These are phyloP conservation scores for Oxytorus armatus DNA, from an alignment of 2,888 invertebrate genomes.

Conservation along the genomic window DNA sequence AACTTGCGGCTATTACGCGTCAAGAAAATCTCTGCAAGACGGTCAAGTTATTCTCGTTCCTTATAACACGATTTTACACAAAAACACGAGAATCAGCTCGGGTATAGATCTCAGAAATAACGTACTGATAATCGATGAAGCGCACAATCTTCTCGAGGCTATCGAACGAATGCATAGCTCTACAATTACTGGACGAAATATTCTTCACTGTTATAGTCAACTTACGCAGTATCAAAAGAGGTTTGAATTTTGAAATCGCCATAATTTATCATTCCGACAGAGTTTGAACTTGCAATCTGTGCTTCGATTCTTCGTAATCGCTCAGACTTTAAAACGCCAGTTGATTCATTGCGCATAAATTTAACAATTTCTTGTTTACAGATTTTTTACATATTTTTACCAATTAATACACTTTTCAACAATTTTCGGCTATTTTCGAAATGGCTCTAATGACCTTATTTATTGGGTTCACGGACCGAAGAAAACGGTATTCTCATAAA, in stretches of 20 bases:
- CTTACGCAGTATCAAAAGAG: conserved; percentile 90
- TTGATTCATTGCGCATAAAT: too few relatives aligned
- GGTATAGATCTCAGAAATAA: conserved; percentile 89
- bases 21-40: conserved; percentile 91
- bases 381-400: too few relatives aligned
- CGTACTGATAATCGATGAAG: conserved; percentile 96
- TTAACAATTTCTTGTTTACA: too few relatives aligned
- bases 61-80: conserved; percentile 93
- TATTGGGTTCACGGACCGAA: too few relatives aligned
- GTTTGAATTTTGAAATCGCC: conserved; percentile 66
- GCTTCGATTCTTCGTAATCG: too few relatives aligned
- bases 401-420: too few relatives aligned
- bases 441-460: too few relatives aligned
- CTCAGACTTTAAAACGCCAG: too few relatives aligned
- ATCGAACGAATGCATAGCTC: conserved; percentile 94
- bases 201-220: conserved; percentile 88
- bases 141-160: conserved; percentile 97
- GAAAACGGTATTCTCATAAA: too few relatives aligned
- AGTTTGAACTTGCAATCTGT: too few relatives aligned
- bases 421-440: too few relatives aligned
- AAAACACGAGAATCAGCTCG: conserved; percentile 87
- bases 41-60: conserved; percentile 93
- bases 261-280: too few relatives aligned
- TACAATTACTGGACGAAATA: conserved; percentile 89
- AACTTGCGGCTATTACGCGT: conserved; percentile 97